Evolutionary conservation across 2,888 invertebrate genomes (phyloP), one percentile per base, ranked within the genome.

Genomic region (Melieria picta): DNA sequence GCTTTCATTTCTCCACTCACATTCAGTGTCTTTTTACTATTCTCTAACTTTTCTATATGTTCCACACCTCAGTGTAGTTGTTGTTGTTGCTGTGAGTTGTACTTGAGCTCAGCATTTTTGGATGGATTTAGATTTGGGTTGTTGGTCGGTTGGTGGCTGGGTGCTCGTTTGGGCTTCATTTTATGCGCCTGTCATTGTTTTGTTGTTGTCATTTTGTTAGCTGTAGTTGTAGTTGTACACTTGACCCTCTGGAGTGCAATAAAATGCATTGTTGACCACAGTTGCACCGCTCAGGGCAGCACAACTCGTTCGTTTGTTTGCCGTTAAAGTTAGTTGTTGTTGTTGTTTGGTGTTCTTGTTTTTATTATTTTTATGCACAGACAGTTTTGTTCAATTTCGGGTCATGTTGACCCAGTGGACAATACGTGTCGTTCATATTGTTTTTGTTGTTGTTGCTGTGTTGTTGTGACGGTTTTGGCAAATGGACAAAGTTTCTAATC

Each of bases 211-310:
- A 48, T 63, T 58, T 10, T 42, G 60, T 46, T 52, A 48, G 42
- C 48, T 69, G 7, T 69, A 42, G 3, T 61, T 61, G 48, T 5
- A 64, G 62, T 71, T 56, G 58, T 55, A 6, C 16, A 47, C 55
- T 68, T 56, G 47, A 55, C 45, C 67, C 74, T 60, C 76, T 60
- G 42, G 76, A 71, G 76, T 67, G 71, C 73, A 70, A 74, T 76
- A 76, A 76, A 74, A 71, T 76, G 74, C 74, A 70, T 64, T 74
- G 71, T 69, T 72, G 57, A 69, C 61, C 69, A 57, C 43, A 71
- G 43, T 16, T 62, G 48, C 16, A 48, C 30, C 48, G 47, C 9
- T 43, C 30, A 43, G 42, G 30, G 4, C 16, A 10, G 57, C 16
- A 16, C 13, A 7, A 57, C 57, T 30, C 30, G 30, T 30, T 30